These are phyloP conservation scores for Geopemphigus sp. DNA, from an alignment of 1,140 invertebrate genomes.

Conservation along the genomic window DNA sequence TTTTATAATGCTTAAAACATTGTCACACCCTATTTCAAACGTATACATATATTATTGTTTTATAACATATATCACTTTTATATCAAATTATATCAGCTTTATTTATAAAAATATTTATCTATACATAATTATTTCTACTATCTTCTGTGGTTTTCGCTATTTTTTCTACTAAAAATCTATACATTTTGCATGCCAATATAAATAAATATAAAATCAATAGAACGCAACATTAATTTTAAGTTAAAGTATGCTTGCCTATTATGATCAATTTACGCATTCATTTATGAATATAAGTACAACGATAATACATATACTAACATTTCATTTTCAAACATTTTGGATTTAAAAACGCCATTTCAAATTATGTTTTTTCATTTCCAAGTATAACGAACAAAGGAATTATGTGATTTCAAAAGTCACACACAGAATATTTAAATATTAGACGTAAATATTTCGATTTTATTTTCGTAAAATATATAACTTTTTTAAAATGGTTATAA, in stretches of 20 bases:
- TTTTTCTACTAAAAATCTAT: slow-evolving; percentile 6
- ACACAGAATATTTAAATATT: not conserved
- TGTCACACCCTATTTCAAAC: slow-evolving; percentile 26
- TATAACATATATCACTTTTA: slow-evolving; percentile 14
- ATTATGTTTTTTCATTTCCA: not conserved
- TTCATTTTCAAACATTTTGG: not conserved
- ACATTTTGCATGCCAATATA: slow-evolving; percentile 40
- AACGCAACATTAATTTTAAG: slow-evolving; percentile 2
- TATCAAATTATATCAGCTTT: slow-evolving; percentile 19
- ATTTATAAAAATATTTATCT: not conserved
- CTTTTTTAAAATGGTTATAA: not conserved
- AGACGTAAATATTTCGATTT: not conserved
- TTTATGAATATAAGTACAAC: too few relatives aligned
- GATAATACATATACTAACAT: not conserved
- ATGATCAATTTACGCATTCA: not conserved
- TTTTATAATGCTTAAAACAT: not conserved
- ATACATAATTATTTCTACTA: not conserved
- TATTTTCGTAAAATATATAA: not conserved
- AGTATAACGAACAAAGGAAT: not conserved
- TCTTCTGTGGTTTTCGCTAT: slow-evolving; percentile 26
- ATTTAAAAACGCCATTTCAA: not conserved
- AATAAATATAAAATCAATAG: slow-evolving; percentile 24
- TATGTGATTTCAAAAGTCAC: not conserved
- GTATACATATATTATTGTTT: slow-evolving; percentile 4
- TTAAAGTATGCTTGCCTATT: not conserved